These are phyloP conservation scores for Hoplostethus mediterraneus DNA, from an alignment of 2,797 vertebrate genomes.

Conservation along the genomic window DNA sequence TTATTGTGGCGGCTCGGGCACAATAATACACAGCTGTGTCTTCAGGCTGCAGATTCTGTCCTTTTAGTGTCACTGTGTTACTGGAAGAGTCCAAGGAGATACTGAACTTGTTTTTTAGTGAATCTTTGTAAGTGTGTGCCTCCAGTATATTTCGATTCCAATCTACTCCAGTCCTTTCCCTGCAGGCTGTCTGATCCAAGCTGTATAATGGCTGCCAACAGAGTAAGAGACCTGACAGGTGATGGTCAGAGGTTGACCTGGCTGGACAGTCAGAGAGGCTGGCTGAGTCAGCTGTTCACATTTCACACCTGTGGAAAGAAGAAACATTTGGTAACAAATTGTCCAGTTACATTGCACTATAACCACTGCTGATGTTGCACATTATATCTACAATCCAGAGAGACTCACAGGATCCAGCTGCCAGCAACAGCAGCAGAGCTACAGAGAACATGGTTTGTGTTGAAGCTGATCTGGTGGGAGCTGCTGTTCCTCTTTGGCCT, in stretches of 20 bases:
- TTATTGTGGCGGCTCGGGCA: not conserved
- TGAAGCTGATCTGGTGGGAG: not conserved
- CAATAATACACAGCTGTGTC: too few species aligned
- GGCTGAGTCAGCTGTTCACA: slow-evolving; percentile 46
- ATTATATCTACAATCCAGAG: not conserved
- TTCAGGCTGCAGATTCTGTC: too few species aligned
- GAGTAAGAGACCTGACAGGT: slow-evolving; percentile 43
- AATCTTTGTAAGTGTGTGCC: not conserved
- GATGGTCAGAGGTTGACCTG: slow-evolving; percentile 52
- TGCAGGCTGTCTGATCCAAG: slow-evolving; percentile 44
- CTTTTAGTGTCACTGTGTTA: slow-evolving; percentile 11
- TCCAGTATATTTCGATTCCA: not conserved
- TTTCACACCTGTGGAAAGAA: slow-evolving; percentile 36
- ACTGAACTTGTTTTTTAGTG: slow-evolving; percentile 39
- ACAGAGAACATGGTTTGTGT: slow-evolving; percentile 43
- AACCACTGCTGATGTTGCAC: too few species aligned
- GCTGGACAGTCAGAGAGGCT: slow-evolving; percentile 51
- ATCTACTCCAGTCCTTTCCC: slow-evolving; percentile 44
- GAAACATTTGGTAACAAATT: too few species aligned
- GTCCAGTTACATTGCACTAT: too few species aligned
- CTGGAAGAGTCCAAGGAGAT: slow-evolving; percentile 27
- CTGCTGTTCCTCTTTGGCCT: slow-evolving; percentile 14
- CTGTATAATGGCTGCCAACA: not conserved
- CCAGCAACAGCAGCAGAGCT: slow-evolving; percentile 52
- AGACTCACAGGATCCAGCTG: slow-evolving; percentile 53